These are phyloP conservation scores for Merodon equestris DNA, from an alignment of 2,888 invertebrate species.

Conservation along the genomic window DNA sequence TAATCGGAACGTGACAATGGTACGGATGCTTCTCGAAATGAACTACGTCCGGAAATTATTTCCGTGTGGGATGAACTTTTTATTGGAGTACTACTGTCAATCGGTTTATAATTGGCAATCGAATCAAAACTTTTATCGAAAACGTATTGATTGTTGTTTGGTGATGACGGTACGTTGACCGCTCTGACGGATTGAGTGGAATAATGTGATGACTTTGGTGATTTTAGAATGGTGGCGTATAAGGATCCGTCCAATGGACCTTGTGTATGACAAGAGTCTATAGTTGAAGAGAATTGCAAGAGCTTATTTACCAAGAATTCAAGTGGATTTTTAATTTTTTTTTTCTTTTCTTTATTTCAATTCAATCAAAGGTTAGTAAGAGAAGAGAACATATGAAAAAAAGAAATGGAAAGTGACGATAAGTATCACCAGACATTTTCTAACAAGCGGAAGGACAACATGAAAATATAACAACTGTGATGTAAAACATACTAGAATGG, in stretches of 20 bases:
- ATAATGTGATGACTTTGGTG: conserved; percentile 70
- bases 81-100: conserved; percentile 59
- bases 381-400: too few species aligned
- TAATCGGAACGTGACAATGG: conserved; percentile 49
- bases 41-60: conserved; percentile 36
- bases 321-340: too few species aligned
- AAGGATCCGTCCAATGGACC: conserved; percentile 94
- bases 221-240: conserved; percentile 85
- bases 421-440: too few species aligned
- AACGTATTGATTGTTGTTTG: conserved; percentile 24
- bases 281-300: conserved; percentile 46
- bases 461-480: too few species aligned
- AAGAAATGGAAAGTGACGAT: too few species aligned
- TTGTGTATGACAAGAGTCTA: conserved; percentile 77
- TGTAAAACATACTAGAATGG: too few species aligned
- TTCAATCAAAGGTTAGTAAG: too few species aligned
- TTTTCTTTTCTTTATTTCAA: too few species aligned
- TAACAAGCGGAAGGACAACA: too few species aligned
- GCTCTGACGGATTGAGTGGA: conserved; percentile 46
- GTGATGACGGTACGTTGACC: conserved; percentile 13
- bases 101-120: conserved; percentile 44
- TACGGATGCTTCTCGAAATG: conserved; percentile 56
- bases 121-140: conserved; percentile 51
- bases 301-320: conserved; percentile 21
- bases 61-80: conserved; percentile 38